Percentiles rank a stretch among this genome's conserved stretches.
phyloP scores from a whole-genome alignment of 2,113 vertebrate species.

The Nasalis larvatus region DNA sequence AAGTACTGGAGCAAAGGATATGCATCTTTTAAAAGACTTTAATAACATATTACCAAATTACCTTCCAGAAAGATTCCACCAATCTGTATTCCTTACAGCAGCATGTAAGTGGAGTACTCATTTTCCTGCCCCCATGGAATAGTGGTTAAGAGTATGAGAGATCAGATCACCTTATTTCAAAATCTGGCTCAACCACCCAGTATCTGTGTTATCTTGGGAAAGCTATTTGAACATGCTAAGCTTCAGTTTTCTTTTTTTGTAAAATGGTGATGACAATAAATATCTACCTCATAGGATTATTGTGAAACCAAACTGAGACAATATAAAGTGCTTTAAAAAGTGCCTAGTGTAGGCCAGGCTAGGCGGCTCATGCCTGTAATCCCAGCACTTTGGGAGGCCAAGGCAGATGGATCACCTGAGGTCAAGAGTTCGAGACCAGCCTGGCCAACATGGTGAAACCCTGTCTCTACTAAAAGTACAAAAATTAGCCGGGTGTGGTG shows the following conservation, averaged over 20 bases:
- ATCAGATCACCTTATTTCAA: not conserved
- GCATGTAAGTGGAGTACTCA: not conserved
- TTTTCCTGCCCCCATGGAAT: not conserved
- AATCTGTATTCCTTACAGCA: not conserved
- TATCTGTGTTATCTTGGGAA: not conserved
- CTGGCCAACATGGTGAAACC: no score
- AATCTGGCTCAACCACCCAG: not conserved
- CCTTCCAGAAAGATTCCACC: not conserved
- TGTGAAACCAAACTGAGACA: not conserved
- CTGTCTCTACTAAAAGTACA: no score
- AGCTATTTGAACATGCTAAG: not conserved
- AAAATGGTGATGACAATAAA: not conserved
- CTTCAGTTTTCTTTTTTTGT: not conserved
- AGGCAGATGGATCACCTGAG: no score
- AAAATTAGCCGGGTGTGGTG: no score
- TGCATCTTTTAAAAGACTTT: not conserved
- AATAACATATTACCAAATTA: not conserved
- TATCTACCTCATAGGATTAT: not conserved
- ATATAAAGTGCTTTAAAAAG: not conserved
- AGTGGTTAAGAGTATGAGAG: not conserved
- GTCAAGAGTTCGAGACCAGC: no score
- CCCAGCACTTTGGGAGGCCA: no score
- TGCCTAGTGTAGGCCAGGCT: not conserved
- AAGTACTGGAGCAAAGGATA: not conserved
- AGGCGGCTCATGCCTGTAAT: no score